Conservation (phyloP, 2,888 invertebrate species). For the Strigamia transsilvanica region DNA sequence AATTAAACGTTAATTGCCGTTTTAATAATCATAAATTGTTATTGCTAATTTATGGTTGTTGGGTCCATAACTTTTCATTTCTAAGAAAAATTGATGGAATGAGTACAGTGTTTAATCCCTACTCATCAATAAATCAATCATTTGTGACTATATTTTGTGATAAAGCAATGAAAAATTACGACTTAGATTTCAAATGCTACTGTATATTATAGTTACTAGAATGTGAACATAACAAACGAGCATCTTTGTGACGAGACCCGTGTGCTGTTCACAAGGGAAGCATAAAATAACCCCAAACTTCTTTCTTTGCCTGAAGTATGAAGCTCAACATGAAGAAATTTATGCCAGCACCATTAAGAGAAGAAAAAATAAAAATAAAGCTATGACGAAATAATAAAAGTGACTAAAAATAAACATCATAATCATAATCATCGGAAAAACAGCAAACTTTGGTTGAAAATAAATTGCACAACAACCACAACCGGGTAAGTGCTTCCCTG, state of each 20-base stretch:
- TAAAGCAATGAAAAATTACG: constrained; percentile 38
- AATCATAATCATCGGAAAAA: not conserved
- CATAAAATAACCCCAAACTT: not conserved
- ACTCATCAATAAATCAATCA: constrained; percentile 34
- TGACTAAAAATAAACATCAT: not conserved
- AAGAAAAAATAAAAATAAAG: not conserved
- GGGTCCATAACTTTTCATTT: constrained; percentile 28
- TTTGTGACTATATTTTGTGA: constrained; percentile 18
- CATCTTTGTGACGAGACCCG: constrained; percentile 12
- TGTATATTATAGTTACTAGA: not conserved
- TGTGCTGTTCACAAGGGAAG: constrained; percentile 32
- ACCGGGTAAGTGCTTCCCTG: not conserved
- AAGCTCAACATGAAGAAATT: constrained; percentile 28
- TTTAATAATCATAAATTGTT: not conserved
- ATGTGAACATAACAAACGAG: constrained; percentile 33
- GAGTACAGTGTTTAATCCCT: not conserved
- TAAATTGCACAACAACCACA: not conserved
- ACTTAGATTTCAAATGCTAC: constrained; percentile 3
- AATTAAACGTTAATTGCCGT: not conserved
- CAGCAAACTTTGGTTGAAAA: not conserved
- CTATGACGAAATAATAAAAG: not conserved
- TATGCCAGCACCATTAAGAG: not conserved
- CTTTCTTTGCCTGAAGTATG: not conserved
- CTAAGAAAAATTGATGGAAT: constrained; percentile 4
- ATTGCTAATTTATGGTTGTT: not conserved